Evolutionary conservation across 1,140 invertebrate genomes (phyloP), one percentile per base, ranked within the genome.

Genomic region (Anastatus disparis): DNA sequence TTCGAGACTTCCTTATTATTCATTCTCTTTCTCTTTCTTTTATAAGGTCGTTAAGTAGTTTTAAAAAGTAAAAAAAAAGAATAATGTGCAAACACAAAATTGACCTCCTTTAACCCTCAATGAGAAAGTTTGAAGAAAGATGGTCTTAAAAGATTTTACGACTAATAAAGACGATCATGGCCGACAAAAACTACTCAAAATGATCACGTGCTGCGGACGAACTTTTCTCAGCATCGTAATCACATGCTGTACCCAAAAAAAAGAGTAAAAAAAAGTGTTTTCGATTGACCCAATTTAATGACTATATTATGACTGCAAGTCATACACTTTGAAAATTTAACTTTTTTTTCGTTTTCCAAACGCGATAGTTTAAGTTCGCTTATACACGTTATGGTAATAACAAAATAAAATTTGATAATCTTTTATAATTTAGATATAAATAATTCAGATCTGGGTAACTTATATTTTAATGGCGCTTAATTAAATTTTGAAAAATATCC

Each of bases 141-240:
- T 69, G 53, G 55, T 61, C 46, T 52, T 69, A 50, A 50, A 53
- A 69, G 44, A 53, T 61, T 69, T 69, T 52, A 69, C 56, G 66
- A 53, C 56, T 69, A 69, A 69, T 69, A 69, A 46, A 61, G 29
- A 42, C 42, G 55, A 68, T 58, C 29, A 20, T 13, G 22, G 46
- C 20, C 17, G n/a, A n/a, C n/a, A 17, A 15, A n/a, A 53, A 64
- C 48, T 40, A 24, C 22, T n/a, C n/a, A 20, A 20, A 62, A 31
- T 22, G n/a, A 20, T 31, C 4, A 13, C 48, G 29, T 17, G n/a
- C n/a, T n/a, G n/a, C n/a, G n/a, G n/a, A n/a, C 38, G 29, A 35
- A 38, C 58, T 48, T 4, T 67, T 40, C n/a, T 40, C 53, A 17
- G n/a, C n/a, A 13, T 10, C 40, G 12, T 48, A 67, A 35, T 24